Conservation (phyloP, 2,113 vertebrate genomes). For the Datnioides undecimradiatus region DNA sequence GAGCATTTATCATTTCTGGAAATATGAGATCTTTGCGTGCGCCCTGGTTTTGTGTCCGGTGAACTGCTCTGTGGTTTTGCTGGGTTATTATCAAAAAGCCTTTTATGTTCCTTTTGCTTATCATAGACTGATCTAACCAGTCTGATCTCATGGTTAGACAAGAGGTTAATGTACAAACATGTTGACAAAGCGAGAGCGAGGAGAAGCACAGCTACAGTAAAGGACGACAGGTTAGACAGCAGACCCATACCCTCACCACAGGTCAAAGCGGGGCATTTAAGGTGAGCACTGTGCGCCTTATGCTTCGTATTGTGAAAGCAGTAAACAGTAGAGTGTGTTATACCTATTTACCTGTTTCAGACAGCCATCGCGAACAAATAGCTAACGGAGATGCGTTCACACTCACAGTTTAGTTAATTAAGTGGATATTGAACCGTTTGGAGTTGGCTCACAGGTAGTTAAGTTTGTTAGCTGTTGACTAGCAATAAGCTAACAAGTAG, state of each 20-base stretch:
- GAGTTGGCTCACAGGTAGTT: neutral
- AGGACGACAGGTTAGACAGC: neutral
- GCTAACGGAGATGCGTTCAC: neutral
- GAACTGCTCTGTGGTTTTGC: neutral
- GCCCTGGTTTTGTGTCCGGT: neutral
- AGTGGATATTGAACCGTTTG: neutral
- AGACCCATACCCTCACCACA: slow-evolving; percentile 1
- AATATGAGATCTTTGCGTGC: neutral
- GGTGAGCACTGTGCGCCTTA: neutral
- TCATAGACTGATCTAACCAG: neutral
- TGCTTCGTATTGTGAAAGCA: fast-evolving
- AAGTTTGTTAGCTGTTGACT: neutral
- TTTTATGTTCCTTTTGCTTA: neutral
- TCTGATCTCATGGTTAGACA: neutral
- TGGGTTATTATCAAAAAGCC: neutral
- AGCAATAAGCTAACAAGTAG: neutral
- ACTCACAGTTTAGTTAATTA: neutral
- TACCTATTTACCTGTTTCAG: neutral
- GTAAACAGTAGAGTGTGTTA: neutral
- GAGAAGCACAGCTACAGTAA: slow-evolving; percentile 4
- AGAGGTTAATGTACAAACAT: neutral
- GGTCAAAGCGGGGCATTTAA: neutral
- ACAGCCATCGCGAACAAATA: too few relatives aligned
- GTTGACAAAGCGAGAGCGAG: slow-evolving; percentile 16
- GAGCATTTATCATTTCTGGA: slow-evolving; percentile 29